Conservation (phyloP, 2,797 vertebrate species). For the Lagocephalus sceleratus region DNA sequence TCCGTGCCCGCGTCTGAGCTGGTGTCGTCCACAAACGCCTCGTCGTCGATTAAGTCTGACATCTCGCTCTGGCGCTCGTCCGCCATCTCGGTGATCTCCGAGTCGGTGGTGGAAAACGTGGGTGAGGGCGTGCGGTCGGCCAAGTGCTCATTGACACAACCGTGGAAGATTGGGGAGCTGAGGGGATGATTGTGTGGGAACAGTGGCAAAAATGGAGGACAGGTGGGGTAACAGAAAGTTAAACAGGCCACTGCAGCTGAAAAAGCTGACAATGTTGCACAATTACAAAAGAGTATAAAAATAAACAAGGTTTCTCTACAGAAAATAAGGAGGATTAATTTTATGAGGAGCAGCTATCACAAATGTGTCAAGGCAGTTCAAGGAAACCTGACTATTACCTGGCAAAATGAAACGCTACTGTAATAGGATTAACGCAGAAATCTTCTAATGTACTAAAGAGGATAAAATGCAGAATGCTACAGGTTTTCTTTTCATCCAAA, state of each 20-base stretch:
- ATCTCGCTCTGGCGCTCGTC: slow-evolving; percentile 97
- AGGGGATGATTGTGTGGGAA: slow-evolving; percentile 39
- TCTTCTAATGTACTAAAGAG: slow-evolving; percentile 33
- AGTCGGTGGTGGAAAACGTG: slow-evolving; percentile 98
- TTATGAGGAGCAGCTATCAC: slow-evolving; percentile 41
- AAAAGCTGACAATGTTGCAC: too few relatives aligned
- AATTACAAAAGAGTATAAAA: neutral
- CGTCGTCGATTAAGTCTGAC: slow-evolving; percentile 95
- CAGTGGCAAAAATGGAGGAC: slow-evolving; percentile 41
- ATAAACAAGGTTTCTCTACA: neutral
- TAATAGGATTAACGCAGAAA: slow-evolving; percentile 41
- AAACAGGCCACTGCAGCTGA: slow-evolving; percentile 22
- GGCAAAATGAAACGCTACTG: slow-evolving; percentile 40
- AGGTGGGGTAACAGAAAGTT: slow-evolving; percentile 39
- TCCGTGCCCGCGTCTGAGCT: slow-evolving; percentile 96
- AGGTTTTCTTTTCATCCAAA: slow-evolving; percentile 34
- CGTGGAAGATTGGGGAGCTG: slow-evolving; percentile 98
- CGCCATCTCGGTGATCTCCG: slow-evolving; percentile 97
- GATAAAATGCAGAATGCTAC: slow-evolving; percentile 34
- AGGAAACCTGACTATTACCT: slow-evolving; percentile 32
- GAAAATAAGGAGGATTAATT: slow-evolving; percentile 25
- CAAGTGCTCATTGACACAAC: slow-evolving; percentile 97
- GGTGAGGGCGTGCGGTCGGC: slow-evolving; percentile 97
- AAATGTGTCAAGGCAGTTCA: slow-evolving; percentile 33
- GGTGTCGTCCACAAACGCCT: slow-evolving; percentile 97